A percentile compares a stretch with the other conserved stretches of the same genome.
These are phyloP conservation scores for Cordilura impudica DNA, from an alignment of 2,888 invertebrate species.

Conservation along the genomic window DNA sequence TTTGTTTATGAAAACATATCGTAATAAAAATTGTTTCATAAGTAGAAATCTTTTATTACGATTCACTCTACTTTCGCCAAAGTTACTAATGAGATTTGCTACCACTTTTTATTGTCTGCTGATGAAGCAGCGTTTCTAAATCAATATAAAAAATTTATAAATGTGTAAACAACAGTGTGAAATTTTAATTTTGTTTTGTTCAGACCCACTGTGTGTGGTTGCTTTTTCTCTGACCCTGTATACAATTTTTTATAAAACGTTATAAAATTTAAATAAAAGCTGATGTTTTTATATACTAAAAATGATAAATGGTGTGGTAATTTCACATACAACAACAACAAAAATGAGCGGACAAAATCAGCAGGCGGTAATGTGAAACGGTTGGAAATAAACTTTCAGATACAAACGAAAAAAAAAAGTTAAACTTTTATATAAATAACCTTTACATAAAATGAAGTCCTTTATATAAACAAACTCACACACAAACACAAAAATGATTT, in stretches of 20 bases:
- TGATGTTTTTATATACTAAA: constrained; percentile 65
- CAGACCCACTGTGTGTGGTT: background rate
- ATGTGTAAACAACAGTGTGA: too few relatives aligned
- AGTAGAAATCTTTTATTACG: too few relatives aligned
- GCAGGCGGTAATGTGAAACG: constrained; percentile 67
- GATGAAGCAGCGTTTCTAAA: too few relatives aligned
- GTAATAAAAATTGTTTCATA: too few relatives aligned
- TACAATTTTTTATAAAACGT: constrained; percentile 55
- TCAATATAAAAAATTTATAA: too few relatives aligned
- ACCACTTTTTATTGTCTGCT: too few relatives aligned
- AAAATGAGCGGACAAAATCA: constrained; percentile 70
- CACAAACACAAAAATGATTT: constrained; percentile 44
- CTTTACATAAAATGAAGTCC: constrained; percentile 21
- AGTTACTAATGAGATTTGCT: too few relatives aligned
- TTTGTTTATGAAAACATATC: too few relatives aligned
- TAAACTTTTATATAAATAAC: constrained; percentile 47
- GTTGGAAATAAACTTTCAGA: constrained; percentile 17
- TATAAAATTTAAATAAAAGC: constrained; percentile 55
- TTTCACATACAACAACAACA: too few relatives aligned
- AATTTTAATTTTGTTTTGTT: too few relatives aligned
- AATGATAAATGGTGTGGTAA: constrained; percentile 76
- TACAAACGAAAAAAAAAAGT: constrained; percentile 56
- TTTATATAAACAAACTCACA: constrained; percentile 16
- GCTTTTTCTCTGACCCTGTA: constrained; percentile 40
- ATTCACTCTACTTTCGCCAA: too few relatives aligned